These are phyloP conservation scores for Hystrix brachyura DNA, from an alignment of 2,113 vertebrate species.

Conservation along the genomic window DNA sequence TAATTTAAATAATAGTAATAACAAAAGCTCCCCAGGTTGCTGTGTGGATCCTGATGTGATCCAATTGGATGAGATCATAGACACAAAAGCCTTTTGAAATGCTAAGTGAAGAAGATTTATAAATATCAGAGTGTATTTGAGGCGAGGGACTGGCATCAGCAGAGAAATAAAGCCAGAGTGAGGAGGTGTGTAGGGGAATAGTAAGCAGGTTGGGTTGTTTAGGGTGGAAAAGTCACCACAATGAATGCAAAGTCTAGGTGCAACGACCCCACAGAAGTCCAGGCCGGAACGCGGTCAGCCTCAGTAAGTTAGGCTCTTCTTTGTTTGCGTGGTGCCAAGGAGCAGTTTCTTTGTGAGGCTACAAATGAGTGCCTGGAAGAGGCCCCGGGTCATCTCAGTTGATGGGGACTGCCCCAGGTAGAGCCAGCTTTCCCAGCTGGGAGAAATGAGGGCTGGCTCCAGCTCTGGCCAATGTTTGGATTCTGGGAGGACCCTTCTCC, in stretches of 20 bases:
- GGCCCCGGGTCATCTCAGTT: neutral
- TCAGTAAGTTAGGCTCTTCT: neutral
- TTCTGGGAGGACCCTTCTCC: conserved; percentile 67
- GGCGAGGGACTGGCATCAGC: conserved; percentile 48
- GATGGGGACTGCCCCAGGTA: neutral
- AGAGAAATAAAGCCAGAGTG: conserved; percentile 51
- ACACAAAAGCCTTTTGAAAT: conserved; percentile 80
- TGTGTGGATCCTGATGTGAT: conserved; percentile 62
- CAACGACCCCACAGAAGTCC: neutral
- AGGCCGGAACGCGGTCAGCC: neutral
- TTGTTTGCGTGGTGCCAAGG: neutral
- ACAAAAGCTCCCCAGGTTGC: conserved; percentile 70
- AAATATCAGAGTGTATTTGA: conserved; percentile 78
- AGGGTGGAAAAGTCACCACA: neutral
- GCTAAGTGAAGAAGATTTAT: conserved; percentile 81
- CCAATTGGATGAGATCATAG: conserved; percentile 77
- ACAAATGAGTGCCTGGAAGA: neutral
- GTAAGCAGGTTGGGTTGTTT: neutral
- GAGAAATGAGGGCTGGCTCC: neutral
- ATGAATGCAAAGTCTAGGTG: neutral
- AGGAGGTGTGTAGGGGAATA: neutral
- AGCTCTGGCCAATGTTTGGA: conserved; percentile 66
- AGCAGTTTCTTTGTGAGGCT: neutral
- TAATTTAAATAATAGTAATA: conserved; percentile 80
- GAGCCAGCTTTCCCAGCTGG: conserved; percentile 24